Evolutionary conservation across 1,140 invertebrate species (phyloP).

Genomic region (Pemphigus obesinymphae): DNA sequence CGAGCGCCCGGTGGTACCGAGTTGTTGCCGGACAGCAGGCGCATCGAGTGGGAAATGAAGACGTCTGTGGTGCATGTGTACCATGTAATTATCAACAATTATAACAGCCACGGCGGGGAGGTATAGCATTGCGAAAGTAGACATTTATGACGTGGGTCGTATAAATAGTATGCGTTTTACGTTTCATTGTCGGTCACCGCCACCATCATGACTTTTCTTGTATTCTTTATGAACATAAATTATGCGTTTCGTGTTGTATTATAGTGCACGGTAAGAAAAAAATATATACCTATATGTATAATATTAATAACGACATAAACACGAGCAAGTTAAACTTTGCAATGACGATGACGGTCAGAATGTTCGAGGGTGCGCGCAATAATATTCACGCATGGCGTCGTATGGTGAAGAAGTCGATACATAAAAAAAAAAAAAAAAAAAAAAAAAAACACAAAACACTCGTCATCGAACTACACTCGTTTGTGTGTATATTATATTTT

Average conservation of each 20-base stretch:
- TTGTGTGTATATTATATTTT: not conserved
- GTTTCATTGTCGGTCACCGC: not conserved
- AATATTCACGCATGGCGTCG: too few species aligned
- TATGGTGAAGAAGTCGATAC: too few species aligned
- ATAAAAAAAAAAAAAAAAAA: too few species aligned
- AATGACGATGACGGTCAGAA: not conserved
- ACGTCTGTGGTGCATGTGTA: not conserved
- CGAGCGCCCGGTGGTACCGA: not conserved
- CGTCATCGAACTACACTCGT: too few species aligned
- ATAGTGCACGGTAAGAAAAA: not conserved
- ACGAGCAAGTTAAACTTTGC: not conserved
- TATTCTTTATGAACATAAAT: slow-evolving; percentile 1
- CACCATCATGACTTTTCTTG: not conserved
- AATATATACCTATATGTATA: not conserved
- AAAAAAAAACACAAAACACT: too few species aligned
- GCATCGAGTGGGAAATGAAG: not conserved
- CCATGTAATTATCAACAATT: slow-evolving; percentile 15
- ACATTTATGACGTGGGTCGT: not conserved
- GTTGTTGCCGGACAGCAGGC: not conserved
- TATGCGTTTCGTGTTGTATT: not conserved
- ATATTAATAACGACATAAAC: not conserved
- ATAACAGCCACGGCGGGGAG: not conserved
- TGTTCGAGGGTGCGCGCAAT: not conserved
- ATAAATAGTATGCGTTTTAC: not conserved
- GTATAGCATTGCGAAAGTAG: not conserved